Conservation (phyloP, 2,888 invertebrate genomes). For the Mactromeris polynyma region DNA sequence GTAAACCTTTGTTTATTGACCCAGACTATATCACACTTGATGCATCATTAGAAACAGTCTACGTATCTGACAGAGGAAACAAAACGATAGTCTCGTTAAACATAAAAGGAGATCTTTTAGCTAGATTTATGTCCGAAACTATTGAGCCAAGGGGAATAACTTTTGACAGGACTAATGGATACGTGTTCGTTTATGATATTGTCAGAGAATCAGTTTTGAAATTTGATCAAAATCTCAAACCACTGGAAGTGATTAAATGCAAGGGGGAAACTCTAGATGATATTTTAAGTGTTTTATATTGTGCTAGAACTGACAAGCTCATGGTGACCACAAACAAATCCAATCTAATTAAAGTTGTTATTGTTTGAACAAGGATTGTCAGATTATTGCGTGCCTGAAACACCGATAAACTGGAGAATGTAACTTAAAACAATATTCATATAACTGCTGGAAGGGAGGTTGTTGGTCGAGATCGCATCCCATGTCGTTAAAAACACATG, state of each 20-base stretch:
- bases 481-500: too few species aligned
- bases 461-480: too few species aligned
- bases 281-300: background rate
- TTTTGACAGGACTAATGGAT: slow-evolving; percentile 29
- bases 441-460: too few species aligned
- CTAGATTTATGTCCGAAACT: background rate
- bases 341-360: background rate
- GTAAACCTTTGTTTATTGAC: slow-evolving; percentile 28
- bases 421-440: too few species aligned
- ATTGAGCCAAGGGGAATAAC: slow-evolving; percentile 44
- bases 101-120: slow-evolving; percentile 32
- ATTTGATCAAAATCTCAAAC: slow-evolving; percentile 17
- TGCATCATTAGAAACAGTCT: slow-evolving; percentile 26
- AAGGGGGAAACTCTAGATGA: background rate
- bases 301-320: slow-evolving; percentile 3
- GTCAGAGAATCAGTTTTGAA: background rate
- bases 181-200: slow-evolving; percentile 30
- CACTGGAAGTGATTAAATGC: background rate
- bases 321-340: background rate
- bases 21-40: slow-evolving; percentile 40
- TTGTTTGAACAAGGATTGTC: background rate
- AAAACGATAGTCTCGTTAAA: slow-evolving; percentile 32
- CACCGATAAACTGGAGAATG: background rate
- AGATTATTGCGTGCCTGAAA: background rate
- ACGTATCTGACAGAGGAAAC: slow-evolving; percentile 43